Percentiles rank a stretch among this genome's conserved stretches.
Evolutionary conservation across 2,113 vertebrate genomes (phyloP).

Genomic region (Xiphophorus hellerii): DNA sequence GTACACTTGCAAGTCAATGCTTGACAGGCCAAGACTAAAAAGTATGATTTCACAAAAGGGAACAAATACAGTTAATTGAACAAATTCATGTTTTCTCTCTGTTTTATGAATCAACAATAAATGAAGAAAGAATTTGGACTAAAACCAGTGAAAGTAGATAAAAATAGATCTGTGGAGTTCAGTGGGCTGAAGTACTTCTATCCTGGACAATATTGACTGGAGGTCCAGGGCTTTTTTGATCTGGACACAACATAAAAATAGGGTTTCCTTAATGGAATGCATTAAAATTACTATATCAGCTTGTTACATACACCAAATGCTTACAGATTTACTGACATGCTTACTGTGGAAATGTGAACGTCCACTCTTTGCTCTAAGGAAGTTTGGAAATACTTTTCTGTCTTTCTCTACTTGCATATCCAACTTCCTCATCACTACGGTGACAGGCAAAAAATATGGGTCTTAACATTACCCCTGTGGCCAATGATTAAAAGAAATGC

Average conservation of each 20-base stretch:
- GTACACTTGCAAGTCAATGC: constrained; percentile 30
- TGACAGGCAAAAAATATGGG: no score
- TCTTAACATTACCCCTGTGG: no score
- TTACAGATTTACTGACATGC: no score
- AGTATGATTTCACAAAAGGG: constrained; percentile 7
- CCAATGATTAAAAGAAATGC: no score
- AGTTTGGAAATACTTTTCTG: no score
- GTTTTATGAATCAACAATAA: background rate
- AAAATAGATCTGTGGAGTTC: constrained; percentile 44
- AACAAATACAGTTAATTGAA: constrained; percentile 11
- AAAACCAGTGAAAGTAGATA: constrained; percentile 17
- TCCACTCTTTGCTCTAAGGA: no score
- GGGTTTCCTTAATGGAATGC: background rate
- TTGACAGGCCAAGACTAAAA: constrained; percentile 41
- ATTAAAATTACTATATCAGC: background rate
- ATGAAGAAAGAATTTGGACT: constrained; percentile 10
- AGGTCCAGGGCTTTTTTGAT: constrained; percentile 38
- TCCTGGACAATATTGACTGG: constrained; percentile 39
- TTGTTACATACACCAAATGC: background rate
- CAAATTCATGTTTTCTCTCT: constrained; percentile 19
- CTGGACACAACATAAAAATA: constrained; percentile 1
- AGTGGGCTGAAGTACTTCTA: constrained; percentile 46
- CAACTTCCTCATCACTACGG: no score
- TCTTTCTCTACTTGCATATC: no score
- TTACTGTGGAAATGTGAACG: no score